Percentiles rank a stretch among this genome's conserved stretches.
Conservation (phyloP, 1,140 invertebrate genomes). For the Ceratina calcarata region DNA sequence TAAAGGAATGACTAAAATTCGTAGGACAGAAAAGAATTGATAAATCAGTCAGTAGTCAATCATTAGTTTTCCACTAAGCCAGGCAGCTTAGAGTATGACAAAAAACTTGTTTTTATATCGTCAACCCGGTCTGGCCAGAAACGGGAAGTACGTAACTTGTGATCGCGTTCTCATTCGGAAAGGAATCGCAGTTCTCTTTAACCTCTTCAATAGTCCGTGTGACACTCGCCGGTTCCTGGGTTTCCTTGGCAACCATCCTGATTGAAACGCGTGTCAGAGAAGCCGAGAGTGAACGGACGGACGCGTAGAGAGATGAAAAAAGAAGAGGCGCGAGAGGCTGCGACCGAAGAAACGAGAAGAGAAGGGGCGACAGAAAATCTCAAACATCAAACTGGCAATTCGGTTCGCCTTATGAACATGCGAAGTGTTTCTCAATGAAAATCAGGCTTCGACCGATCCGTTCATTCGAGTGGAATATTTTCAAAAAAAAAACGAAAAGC, state of each 20-base stretch:
- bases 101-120: neutral
- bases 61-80: no score
- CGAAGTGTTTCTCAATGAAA: constrained; percentile 32
- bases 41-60: neutral
- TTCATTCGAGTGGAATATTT: neutral
- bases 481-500: neutral
- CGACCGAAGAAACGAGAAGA: constrained; percentile 27
- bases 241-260: constrained; percentile 77
- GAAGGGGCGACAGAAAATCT: constrained; percentile 73
- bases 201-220: constrained; percentile 77
- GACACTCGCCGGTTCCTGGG: constrained; percentile 73
- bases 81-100: no score
- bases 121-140: constrained; percentile 52
- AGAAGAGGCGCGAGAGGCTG: constrained; percentile 45
- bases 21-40: neutral
- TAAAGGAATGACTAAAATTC: neutral
- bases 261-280: constrained; percentile 77
- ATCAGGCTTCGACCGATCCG: neutral
- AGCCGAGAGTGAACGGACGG: constrained; percentile 51
- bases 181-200: constrained; percentile 74
- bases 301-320: constrained; percentile 62
- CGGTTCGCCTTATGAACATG: constrained; percentile 44
- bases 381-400: constrained; percentile 78
- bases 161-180: constrained; percentile 60
- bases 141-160: no score